phyloP scores from a whole-genome alignment of 2,797 vertebrate genomes.

The Ctenopoma multispine region DNA sequence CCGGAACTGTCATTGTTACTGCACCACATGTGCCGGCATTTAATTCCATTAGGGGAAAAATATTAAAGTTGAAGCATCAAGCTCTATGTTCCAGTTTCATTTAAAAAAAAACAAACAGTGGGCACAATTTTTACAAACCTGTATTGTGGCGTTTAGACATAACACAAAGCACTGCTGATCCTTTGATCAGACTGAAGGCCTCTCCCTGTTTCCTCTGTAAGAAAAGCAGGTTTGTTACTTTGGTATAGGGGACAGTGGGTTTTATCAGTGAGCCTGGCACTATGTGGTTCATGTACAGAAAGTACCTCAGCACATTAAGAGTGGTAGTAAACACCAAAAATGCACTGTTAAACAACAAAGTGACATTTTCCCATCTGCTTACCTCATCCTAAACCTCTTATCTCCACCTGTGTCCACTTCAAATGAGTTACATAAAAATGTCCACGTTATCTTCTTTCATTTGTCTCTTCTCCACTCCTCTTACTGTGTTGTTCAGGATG shows the following conservation, averaged over 20 bases:
- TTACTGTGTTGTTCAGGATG: conserved; percentile 29
- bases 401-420: conserved; percentile 5
- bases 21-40: conserved; percentile 1
- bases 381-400: not conserved
- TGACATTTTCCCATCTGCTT: conserved; percentile 10
- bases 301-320: conserved; percentile 16
- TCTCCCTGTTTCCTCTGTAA: conserved; percentile 29
- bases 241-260: conserved; percentile 35
- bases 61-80: not conserved
- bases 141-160: conserved; percentile 7
- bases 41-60: conserved; percentile 1
- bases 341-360: conserved; percentile 9
- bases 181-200: conserved; percentile 34
- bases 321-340: conserved; percentile 18
- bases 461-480: conserved; percentile 57
- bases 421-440: conserved; percentile 37
- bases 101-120: not conserved
- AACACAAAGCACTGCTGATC: conserved; percentile 12
- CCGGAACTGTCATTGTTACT: conserved; percentile 2
- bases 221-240: conserved; percentile 48
- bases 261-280: conserved; percentile 48
- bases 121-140: conserved; percentile 3
- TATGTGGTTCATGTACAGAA: conserved; percentile 14
- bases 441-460: conserved; percentile 15
- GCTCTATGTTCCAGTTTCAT: conserved; percentile 4